Evolutionary conservation across 2,113 vertebrate genomes (phyloP).

Genomic region (Hepsetus odoe): DNA sequence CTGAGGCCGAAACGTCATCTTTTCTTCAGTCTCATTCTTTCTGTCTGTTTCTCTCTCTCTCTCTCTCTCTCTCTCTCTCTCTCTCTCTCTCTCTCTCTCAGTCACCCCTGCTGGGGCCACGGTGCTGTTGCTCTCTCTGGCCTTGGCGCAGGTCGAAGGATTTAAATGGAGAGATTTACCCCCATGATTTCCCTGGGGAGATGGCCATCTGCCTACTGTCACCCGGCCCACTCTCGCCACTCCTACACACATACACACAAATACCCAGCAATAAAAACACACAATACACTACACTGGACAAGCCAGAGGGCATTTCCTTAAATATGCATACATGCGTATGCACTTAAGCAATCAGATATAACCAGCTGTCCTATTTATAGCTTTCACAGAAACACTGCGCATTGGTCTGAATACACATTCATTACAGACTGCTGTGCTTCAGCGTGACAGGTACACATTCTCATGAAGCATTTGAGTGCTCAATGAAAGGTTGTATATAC

Average conservation of each 20-base stretch:
- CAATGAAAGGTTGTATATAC: too few relatives aligned
- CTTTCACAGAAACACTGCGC: constrained; percentile 1
- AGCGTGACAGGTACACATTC: not conserved
- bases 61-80: not conserved
- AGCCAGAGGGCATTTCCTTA: constrained; percentile 33
- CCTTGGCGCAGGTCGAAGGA: constrained; percentile 51
- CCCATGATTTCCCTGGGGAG: constrained; percentile 63
- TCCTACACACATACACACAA: constrained; percentile 30
- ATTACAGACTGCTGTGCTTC: not conserved
- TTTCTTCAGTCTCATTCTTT: not conserved
- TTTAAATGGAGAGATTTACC: constrained; percentile 68
- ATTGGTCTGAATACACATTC: not conserved
- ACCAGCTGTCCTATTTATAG: constrained; percentile 23
- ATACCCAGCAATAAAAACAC: constrained; percentile 24
- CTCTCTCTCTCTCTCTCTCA: constrained; percentile 8
- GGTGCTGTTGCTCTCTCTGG: constrained; percentile 35
- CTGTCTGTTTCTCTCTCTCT: not conserved
- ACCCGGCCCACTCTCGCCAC: constrained; percentile 48
- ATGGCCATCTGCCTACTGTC: constrained; percentile 62
- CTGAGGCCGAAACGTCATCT: not conserved
- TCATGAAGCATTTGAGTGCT: not conserved
- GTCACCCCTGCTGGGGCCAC: constrained; percentile 41
- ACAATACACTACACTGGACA: constrained; percentile 12
- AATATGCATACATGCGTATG: not conserved
- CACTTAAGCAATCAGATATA: not conserved